Base-by-base conservation (phyloP, 1,140 invertebrate species). In the Trichonephila clavata region DNA sequence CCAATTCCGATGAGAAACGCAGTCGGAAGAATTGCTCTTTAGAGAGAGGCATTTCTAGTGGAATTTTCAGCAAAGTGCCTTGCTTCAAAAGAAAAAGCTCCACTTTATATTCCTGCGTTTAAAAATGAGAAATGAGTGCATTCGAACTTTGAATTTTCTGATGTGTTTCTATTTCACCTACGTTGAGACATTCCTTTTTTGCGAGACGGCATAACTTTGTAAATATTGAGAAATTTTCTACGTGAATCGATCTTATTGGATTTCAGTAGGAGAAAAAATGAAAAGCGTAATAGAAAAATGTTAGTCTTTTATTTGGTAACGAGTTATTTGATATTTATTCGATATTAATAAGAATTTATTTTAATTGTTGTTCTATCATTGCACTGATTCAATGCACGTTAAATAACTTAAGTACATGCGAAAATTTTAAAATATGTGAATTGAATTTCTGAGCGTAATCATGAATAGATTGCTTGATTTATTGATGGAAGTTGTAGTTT, bases 101-200 rank as follows among this genome's bases (percentile, higher is more conserved):
- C 59, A 61, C 84, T 86, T 60, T 86, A 86, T 86, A 86, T 86
- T 50, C 59, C 57, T 50, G 21, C 81, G 81, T 24, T 84, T 84
- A 59, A 84, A 84, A 84, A 84, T 57, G 57, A 84, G 43, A 84
- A 84, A 84, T 84, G 81, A 84, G 24, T 84, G 24, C 43, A 57
- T 84, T 84, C 81, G 71, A 50, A 84, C 57, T 84, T 59, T 84
- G 81, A 57, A 59, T 84, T 57, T 84, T 84, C 81, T 16, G 57
- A 84, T 57, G 43, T 21, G 59, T 86, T 86, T n/a, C n/a, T 43
- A 59, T 86, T 86, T 86, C 84, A 65, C 65, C 59, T 21, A 21
- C 71, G 18, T 32, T 27, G 16, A 77, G 71, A 27, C 32, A 77
- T 77, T 77, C 6, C 71, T 27, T 77, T 77, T 1, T 8, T 18